These are phyloP conservation scores for Molothrus aeneus DNA, from an alignment of 2,797 vertebrate species.

Conservation along the genomic window DNA sequence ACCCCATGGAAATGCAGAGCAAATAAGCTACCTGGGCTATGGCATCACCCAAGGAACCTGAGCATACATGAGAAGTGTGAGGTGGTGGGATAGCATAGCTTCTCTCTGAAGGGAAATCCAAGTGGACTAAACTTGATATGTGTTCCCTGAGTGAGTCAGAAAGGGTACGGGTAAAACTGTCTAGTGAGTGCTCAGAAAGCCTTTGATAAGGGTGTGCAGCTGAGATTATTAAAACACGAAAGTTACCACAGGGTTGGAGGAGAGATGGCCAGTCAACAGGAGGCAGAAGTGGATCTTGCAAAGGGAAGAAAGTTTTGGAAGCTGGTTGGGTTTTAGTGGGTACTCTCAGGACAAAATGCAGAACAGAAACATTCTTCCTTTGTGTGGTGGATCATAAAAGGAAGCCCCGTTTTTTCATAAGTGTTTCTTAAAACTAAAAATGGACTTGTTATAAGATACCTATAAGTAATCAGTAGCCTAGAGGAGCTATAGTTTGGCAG, in stretches of 20 bases:
- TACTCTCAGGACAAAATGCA: background rate
- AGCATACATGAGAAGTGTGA: background rate
- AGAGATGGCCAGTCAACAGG: background rate
- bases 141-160: background rate
- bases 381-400: background rate
- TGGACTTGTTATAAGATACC: background rate
- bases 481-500: background rate
- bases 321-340: background rate
- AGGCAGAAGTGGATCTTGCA: background rate
- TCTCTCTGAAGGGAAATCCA: background rate
- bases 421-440: background rate
- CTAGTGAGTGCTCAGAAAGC: background rate
- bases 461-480: background rate
- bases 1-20: background rate
- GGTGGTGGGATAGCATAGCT: background rate
- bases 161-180: background rate
- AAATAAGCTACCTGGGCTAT: background rate
- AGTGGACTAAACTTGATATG: no score
- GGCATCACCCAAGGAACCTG: background rate
- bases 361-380: background rate
- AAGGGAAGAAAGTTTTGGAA: background rate
- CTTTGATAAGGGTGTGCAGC: background rate
- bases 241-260: background rate
- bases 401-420: background rate
- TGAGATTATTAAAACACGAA: background rate